A percentile compares a stretch with the other conserved stretches of the same genome.
phyloP scores from a whole-genome alignment of 2,888 invertebrate genomes.

The Laspeyria flexula region DNA sequence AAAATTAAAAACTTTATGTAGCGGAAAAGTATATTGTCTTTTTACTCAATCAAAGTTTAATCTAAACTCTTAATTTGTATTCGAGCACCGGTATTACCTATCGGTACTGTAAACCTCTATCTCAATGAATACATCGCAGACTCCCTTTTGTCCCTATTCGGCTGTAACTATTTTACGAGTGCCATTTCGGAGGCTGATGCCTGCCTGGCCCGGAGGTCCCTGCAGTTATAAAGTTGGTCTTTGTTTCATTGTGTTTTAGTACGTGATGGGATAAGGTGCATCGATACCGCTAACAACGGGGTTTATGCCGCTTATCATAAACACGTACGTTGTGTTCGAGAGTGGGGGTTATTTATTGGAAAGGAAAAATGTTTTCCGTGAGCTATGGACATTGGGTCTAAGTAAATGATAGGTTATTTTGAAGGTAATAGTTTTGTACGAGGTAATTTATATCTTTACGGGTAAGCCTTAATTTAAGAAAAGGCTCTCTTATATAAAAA shows the following conservation, averaged over 20 bases:
- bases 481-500: too few relatives aligned
- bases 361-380: constrained; percentile 6
- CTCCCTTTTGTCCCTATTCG: constrained; percentile 57
- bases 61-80: constrained; percentile 6
- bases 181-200: constrained; percentile 61
- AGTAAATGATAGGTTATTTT: too few relatives aligned
- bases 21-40: background rate
- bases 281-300: constrained; percentile 31
- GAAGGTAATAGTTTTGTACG: too few relatives aligned
- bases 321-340: constrained; percentile 4
- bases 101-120: constrained; percentile 5
- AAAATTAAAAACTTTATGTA: background rate
- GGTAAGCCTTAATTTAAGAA: too few relatives aligned
- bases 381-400: constrained; percentile 12
- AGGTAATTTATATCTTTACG: too few relatives aligned
- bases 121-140: constrained; percentile 37
- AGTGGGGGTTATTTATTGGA: background rate
- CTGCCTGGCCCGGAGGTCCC: constrained; percentile 46
- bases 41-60: background rate
- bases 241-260: constrained; percentile 44
- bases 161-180: constrained; percentile 75
- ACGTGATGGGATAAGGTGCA: constrained; percentile 34
- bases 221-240: constrained; percentile 46
- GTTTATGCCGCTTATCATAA: constrained; percentile 31
- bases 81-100: constrained; percentile 1